These are phyloP conservation scores for Triplophysa yarkandensis DNA, from an alignment of 2,797 vertebrate genomes.

Conservation along the genomic window DNA sequence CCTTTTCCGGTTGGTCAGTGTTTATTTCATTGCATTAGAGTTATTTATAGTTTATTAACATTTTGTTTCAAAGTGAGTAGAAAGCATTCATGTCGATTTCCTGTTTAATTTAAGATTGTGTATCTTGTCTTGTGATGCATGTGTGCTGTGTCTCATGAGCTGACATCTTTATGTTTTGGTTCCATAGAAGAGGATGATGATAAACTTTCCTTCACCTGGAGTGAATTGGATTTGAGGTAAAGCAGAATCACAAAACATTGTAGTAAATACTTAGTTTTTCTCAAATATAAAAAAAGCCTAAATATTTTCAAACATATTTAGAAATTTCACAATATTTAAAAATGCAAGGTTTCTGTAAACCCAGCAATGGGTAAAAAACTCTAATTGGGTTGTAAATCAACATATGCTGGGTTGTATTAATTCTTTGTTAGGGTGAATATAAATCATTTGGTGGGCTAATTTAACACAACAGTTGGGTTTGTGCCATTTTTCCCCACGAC, in stretches of 20 bases:
- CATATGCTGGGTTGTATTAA: no score
- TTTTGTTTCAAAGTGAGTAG: no score
- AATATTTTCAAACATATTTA: background rate
- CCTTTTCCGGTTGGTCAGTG: background rate
- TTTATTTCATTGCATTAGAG: background rate
- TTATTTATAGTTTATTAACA: conserved; percentile 20
- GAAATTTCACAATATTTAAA: no score
- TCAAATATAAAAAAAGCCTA: background rate
- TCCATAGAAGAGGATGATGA: conserved; percentile 73
- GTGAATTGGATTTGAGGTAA: conserved; percentile 71
- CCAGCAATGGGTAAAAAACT: no score
- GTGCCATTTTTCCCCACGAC: no score
- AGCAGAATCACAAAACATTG: conserved; percentile 42
- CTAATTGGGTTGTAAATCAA: no score
- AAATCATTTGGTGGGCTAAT: no score
- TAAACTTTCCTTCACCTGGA: conserved; percentile 64
- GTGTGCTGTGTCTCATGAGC: background rate
- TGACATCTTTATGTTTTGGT: conserved; percentile 46
- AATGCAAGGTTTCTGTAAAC: no score
- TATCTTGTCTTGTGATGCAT: background rate
- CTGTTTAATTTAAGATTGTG: background rate
- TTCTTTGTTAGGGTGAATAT: no score
- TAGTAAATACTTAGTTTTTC: background rate
- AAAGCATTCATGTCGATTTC: background rate
- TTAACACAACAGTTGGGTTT: no score